Conservation (phyloP, 1,140 invertebrate genomes). For the Harlomillsia oculata region DNA sequence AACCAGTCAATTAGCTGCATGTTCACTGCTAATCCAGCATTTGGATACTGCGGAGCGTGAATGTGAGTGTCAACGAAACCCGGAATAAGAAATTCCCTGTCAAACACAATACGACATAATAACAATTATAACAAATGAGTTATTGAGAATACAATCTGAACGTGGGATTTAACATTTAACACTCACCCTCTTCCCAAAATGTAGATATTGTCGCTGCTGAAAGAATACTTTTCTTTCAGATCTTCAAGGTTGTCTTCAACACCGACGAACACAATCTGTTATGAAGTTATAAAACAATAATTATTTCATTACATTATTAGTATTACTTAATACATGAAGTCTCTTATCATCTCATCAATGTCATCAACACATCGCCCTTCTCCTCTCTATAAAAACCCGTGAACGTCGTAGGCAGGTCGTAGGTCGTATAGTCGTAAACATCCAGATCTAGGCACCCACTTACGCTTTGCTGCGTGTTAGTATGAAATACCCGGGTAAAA, state of each 20-base stretch:
- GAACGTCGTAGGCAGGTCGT: no score
- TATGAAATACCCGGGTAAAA: no score
- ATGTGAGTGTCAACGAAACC: constrained; percentile 82
- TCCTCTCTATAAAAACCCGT: no score
- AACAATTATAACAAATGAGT: not conserved
- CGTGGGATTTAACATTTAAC: not conserved
- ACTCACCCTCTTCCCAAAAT: constrained; percentile 41
- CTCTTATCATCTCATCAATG: no score
- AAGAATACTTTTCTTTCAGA: constrained; percentile 37
- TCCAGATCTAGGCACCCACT: no score
- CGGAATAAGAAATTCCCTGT: constrained; percentile 64
- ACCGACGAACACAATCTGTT: constrained; percentile 38
- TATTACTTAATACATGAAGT: no score
- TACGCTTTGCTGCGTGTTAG: no score
- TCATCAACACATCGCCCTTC: no score
- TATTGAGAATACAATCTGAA: not conserved
- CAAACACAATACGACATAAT: constrained; percentile 5
- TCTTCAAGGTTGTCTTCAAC: constrained; percentile 37
- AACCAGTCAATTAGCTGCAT: constrained; percentile 72
- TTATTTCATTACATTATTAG: no score
- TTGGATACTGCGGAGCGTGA: constrained; percentile 78
- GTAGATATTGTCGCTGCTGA: constrained; percentile 37
- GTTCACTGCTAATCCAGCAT: constrained; percentile 69
- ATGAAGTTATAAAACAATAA: not conserved
- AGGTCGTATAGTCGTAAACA: no score